Conservation (phyloP, 2,888 invertebrate genomes). For the Choreutis nemorana region DNA sequence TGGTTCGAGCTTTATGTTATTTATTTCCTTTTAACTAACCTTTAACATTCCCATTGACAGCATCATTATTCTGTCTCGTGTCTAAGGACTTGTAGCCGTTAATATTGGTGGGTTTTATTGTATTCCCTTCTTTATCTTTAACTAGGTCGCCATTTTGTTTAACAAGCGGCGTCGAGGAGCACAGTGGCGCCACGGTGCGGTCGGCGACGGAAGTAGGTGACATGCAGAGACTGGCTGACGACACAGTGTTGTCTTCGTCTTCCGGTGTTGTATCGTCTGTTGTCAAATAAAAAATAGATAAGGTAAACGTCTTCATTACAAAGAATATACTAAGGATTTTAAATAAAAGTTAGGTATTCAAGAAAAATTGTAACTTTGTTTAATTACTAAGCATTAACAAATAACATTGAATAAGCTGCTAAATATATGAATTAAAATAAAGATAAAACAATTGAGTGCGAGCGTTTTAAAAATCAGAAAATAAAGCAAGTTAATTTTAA, state of each 20-base stretch:
- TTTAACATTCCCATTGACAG: conserved; percentile 40
- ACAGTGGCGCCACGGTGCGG: conserved; percentile 16
- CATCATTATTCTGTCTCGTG: conserved; percentile 18
- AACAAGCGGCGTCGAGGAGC: conserved; percentile 32
- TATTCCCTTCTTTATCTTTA: conserved; percentile 6
- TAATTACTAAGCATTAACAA: neutral
- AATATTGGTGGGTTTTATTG: neutral
- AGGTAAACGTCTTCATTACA: no score
- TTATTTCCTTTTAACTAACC: conserved; percentile 20
- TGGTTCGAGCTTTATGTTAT: no score
- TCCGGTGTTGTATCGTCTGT: conserved; percentile 42
- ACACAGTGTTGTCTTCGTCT: conserved; percentile 48
- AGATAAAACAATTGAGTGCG: conserved; percentile 7
- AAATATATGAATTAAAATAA: conserved; percentile 8
- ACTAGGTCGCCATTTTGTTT: conserved; percentile 18
- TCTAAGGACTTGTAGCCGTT: conserved; percentile 13
- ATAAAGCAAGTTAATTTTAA: conserved; percentile 6
- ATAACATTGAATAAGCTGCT: conserved; percentile 5
- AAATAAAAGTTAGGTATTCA: no score
- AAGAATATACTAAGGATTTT: no score
- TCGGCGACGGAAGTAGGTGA: conserved; percentile 26
- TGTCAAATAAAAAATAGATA: no score
- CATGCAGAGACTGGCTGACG: conserved; percentile 51
- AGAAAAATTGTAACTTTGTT: no score
- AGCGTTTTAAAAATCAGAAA: conserved; percentile 8